Conservation (phyloP, 2,797 vertebrate species). For the Sebastes diaconus region DNA sequence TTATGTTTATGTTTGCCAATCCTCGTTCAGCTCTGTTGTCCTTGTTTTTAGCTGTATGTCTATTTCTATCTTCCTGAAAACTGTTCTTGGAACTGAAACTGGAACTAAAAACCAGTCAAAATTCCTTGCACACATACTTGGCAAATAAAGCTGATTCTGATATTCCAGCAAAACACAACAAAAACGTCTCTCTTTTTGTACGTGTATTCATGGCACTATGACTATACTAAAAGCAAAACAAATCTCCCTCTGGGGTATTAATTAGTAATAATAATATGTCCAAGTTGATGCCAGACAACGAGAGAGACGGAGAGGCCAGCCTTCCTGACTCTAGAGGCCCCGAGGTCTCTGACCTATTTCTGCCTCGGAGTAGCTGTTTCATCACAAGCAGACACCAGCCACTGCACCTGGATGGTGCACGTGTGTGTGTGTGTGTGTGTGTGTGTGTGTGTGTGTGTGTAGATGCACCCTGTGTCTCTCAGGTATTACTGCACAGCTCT, state of each 20-base stretch:
- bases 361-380: slow-evolving; percentile 71
- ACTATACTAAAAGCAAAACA: not conserved
- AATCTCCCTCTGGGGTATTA: slow-evolving; percentile 1
- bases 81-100: not conserved
- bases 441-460: slow-evolving; percentile 2
- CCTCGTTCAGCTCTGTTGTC: not conserved
- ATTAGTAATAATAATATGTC: not conserved
- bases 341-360: slow-evolving; percentile 76
- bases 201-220: not conserved
- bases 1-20: not conserved
- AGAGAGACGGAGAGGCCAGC: slow-evolving; percentile 42
- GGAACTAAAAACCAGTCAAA: not conserved
- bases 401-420: slow-evolving; percentile 62
- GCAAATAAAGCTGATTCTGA: not conserved
- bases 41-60: not conserved
- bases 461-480: slow-evolving; percentile 13
- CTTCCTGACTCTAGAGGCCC: slow-evolving; percentile 54
- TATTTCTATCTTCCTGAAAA: not conserved
- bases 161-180: not conserved
- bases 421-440: not conserved
- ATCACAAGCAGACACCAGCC: slow-evolving; percentile 69
- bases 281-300: not conserved
- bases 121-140: not conserved
- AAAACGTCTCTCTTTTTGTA: not conserved
- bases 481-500: slow-evolving; percentile 58